Evolutionary conservation across 2,888 invertebrate species (phyloP), one percentile per base, ranked within the genome.

Genomic region (Watsonalla cultraria): DNA sequence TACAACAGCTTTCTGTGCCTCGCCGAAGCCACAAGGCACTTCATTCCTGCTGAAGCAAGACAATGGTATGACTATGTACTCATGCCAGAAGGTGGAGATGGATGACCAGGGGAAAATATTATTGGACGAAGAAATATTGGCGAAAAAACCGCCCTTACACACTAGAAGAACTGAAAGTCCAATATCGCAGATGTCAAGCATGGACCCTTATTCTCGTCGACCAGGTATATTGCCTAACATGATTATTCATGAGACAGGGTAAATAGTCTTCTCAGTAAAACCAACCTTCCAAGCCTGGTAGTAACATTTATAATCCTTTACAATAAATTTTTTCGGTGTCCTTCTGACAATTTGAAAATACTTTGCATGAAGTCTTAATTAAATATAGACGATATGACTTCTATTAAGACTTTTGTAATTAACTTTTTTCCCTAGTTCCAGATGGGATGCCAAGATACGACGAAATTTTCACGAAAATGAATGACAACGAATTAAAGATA

Each of bases 61-160:
- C 56, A 82, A 86, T 51, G 90, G 89, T 13, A 87, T 90, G 79
- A 73, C 83, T 0, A 82, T 90, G 80, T 90, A 86, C 60, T 84
- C 89, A 2, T 87, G 88, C 59, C 90, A 90, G 52, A 85, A 83
- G 57, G 90, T 90, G 2, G 90, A 90, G 74, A 86, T 90, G 88
- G 87, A 90, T 58, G 82, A 83, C 33, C 80, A 84, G 51, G 90
- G 89, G 0, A 88, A 87, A 76, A 81, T 90, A 59, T 66, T 88
- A 45, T 69, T 90, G 54, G 88, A 90, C 54, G 90, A 90, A 74
- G 81, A 80, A 47, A 74, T 77, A 47, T 64, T 87, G 14, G 64
- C 70, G 9, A 83, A 76, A 55, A 82, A 76, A 47, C 51, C 65
- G 14, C 66, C 62, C 2, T 55, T 58, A 37, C 64, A 64, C 46